These are phyloP conservation scores for Lerema accius DNA, from an alignment of 1,140 invertebrate species.

Conservation along the genomic window DNA sequence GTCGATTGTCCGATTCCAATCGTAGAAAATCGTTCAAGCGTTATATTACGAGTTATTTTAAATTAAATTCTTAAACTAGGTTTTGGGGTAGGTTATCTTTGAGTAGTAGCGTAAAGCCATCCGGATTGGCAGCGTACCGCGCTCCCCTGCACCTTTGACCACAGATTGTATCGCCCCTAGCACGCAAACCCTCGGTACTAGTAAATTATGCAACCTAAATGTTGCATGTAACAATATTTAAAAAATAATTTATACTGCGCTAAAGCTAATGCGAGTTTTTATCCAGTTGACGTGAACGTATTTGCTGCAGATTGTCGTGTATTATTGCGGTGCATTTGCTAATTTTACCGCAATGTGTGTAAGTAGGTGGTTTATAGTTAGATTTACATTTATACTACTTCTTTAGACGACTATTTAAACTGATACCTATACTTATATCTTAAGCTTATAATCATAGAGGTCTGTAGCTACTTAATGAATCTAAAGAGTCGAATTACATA, in stretches of 20 bases:
- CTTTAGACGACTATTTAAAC: too few relatives aligned
- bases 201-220: conserved; percentile 45
- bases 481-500: too few relatives aligned
- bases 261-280: conserved; percentile 24
- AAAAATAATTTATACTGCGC: conserved; percentile 34
- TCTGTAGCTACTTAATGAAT: too few relatives aligned
- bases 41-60: neutral
- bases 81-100: conserved; percentile 14
- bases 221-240: conserved; percentile 33
- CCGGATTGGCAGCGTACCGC: conserved; percentile 27
- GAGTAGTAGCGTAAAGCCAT: conserved; percentile 7
- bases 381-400: too few relatives aligned
- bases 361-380: too few relatives aligned
- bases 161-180: conserved; percentile 53
- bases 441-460: too few relatives aligned
- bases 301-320: conserved; percentile 17
- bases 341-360: conserved; percentile 5
- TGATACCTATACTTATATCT: too few relatives aligned
- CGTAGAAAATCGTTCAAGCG: too few relatives aligned
- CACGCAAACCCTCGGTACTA: conserved; percentile 44
- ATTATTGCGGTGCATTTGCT: conserved; percentile 6
- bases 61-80: neutral
- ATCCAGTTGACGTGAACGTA: conserved; percentile 26
- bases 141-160: conserved; percentile 41
- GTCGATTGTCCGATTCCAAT: too few relatives aligned